phyloP scores from a whole-genome alignment of 1,140 invertebrate species.

The Cryptotermes secundus region DNA sequence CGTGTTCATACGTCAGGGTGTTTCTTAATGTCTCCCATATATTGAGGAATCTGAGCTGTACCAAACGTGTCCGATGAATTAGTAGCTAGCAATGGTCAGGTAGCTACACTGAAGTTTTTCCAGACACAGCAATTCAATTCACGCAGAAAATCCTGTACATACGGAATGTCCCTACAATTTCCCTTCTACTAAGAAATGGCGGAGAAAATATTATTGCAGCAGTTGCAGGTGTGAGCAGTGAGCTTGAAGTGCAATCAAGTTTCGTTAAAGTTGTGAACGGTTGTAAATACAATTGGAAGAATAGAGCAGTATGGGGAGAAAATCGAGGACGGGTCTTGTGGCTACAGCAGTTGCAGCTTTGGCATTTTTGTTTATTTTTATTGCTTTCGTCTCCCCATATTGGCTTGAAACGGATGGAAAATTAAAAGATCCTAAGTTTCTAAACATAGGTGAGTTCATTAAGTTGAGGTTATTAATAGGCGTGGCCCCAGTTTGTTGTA shows the following conservation, averaged over 20 bases:
- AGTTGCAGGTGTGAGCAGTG: not conserved
- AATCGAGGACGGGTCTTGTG: slow-evolving; percentile 67
- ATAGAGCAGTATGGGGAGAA: slow-evolving; percentile 48
- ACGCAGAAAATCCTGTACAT: not conserved
- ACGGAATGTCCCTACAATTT: too few species aligned
- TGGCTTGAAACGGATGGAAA: slow-evolving; percentile 89
- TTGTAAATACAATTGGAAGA: not conserved
- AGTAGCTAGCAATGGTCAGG: too few species aligned
- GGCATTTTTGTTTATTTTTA: slow-evolving; percentile 74
- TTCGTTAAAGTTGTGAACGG: too few species aligned
- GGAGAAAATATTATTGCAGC: not conserved
- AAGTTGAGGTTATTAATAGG: slow-evolving; percentile 30
- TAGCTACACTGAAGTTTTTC: too few species aligned
- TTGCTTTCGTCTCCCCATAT: slow-evolving; percentile 88
- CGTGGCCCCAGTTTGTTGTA: not conserved
- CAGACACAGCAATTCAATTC: not conserved
- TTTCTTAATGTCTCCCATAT: too few species aligned
- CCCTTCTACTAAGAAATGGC: not conserved
- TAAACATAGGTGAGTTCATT: slow-evolving; percentile 68
- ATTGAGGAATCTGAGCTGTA: too few species aligned
- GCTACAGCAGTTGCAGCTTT: slow-evolving; percentile 65
- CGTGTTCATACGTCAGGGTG: too few species aligned
- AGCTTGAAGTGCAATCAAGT: slow-evolving; percentile 31
- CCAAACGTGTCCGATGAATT: too few species aligned
- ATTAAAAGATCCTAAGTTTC: slow-evolving; percentile 74